Percentiles rank a stretch among this genome's conserved stretches.
phyloP scores from a whole-genome alignment of 2,113 vertebrate genomes.

The Aptenodytes forsteri region DNA sequence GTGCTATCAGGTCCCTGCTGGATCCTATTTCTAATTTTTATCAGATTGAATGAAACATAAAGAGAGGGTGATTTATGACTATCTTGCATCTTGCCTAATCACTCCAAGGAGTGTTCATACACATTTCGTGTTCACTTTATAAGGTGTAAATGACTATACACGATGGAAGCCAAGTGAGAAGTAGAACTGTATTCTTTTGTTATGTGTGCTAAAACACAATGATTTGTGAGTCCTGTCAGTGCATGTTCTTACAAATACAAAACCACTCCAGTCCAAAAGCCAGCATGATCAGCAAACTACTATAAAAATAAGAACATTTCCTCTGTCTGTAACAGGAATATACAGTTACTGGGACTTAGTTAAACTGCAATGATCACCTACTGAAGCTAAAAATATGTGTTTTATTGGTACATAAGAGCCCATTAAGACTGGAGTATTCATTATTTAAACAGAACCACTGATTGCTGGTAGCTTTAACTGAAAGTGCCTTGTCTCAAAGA shows the following conservation, averaged over 20 bases:
- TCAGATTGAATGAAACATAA: conserved; percentile 35
- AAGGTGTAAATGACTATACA: conserved; percentile 14
- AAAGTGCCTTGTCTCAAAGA: conserved; percentile 49
- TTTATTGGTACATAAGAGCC: conserved; percentile 30
- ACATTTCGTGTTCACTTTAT: not conserved
- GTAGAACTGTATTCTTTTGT: not conserved
- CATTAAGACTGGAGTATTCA: conserved; percentile 16
- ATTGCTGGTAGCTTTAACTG: conserved; percentile 25
- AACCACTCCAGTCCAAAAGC: not conserved
- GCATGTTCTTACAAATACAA: not conserved
- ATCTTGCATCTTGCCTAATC: not conserved
- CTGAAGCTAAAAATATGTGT: conserved; percentile 6
- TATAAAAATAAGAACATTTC: not conserved
- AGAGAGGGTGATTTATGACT: conserved; percentile 27
- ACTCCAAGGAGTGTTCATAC: not conserved
- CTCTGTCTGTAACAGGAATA: not conserved
- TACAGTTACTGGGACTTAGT: not conserved
- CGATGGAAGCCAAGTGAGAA: conserved; percentile 9
- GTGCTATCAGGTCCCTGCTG: conserved; percentile 14
- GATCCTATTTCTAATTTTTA: conserved; percentile 48
- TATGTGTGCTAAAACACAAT: not conserved
- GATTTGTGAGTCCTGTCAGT: not conserved
- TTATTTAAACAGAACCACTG: conserved; percentile 34
- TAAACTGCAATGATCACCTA: conserved; percentile 28
- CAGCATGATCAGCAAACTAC: not conserved